Evolutionary conservation across 2,113 vertebrate species (phyloP), one percentile per base, ranked within the genome.

Genomic region (Nettapus auritus): DNA sequence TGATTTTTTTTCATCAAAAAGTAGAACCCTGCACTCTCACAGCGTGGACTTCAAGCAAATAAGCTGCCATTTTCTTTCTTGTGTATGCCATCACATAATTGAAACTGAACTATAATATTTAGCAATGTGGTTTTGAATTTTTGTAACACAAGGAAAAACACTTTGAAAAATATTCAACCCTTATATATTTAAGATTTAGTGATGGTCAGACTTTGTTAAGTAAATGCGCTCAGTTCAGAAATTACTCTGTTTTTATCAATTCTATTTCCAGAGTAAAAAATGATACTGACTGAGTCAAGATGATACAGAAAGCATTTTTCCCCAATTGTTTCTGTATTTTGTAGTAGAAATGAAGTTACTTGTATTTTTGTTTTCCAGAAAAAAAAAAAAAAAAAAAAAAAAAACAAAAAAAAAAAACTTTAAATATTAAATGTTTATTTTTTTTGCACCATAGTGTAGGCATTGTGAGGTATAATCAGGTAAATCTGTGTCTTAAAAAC

Each of bases 1-100:
- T 96, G 95, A 96, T 97, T 85, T 97, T 97, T 97, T 98, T 98
- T 97, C 74, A 90, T 96, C 92, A 92, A 89, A 97, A 97, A 96
- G 94, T 97, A 95, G 91, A 97, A 93, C 92, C 89, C 88, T 98
- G 92, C 93, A 88, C 94, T 93, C 94, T 97, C 14, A 1, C 96
- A 97, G 93, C 76, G 31, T 96, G 94, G 94, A 95, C 82, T 92
- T 86, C 8, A 25, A 90, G 68, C 92, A 96, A 90, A 98, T 97
- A 97, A 96, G 93, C 96, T 96, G 69, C 93, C 36, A n/a, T 95
- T 88, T 89, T 96, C 94, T 94, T 93, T 84, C 95, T 92, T 88
- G 50, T 85, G 63, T 96, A 16, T 92, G 75, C 86, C 86, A 68
- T 82, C 88, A 85, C 34, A 52, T 95, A 97, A 97, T 81, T 95